Percentiles rank a stretch among this genome's conserved stretches.
Evolutionary conservation across 2,888 invertebrate species (phyloP).

Genomic region (Scrobipalpa atriplicella): DNA sequence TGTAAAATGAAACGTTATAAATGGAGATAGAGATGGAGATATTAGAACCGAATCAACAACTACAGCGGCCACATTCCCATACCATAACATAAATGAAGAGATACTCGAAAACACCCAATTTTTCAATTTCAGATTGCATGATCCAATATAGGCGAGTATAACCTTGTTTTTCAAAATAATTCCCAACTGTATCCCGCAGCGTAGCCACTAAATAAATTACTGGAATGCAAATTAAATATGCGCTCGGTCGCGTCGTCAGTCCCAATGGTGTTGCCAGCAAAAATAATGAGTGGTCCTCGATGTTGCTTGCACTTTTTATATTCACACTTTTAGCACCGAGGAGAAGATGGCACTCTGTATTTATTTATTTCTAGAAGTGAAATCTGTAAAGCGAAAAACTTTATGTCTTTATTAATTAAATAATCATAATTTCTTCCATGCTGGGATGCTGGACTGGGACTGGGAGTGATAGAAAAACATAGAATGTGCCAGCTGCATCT

Average conservation of each 20-base stretch:
- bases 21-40: background rate
- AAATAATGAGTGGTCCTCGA: slow-evolving; percentile 27
- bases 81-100: background rate
- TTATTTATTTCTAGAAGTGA: too few relatives aligned
- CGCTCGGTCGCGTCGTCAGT: slow-evolving; percentile 35
- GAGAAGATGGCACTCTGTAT: too few relatives aligned
- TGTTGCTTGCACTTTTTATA: slow-evolving; percentile 14
- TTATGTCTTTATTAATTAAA: too few relatives aligned
- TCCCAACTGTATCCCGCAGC: slow-evolving; percentile 32
- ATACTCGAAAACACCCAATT: background rate
- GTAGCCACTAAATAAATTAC: slow-evolving; percentile 49
- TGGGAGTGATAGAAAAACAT: too few relatives aligned
- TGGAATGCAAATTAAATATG: slow-evolving; percentile 46
- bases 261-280: slow-evolving; percentile 26
- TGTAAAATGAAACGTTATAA: too few relatives aligned
- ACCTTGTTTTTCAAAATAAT: slow-evolving; percentile 2
- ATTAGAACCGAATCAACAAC: background rate
- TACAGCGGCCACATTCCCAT: too few relatives aligned
- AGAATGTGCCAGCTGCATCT: too few relatives aligned
- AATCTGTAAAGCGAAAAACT: too few relatives aligned
- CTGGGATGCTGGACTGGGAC: too few relatives aligned
- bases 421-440: too few relatives aligned
- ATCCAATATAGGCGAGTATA: background rate
- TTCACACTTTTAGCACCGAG: background rate
- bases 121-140: background rate